Base-by-base conservation (phyloP, 2,797 vertebrate species). In the Amblyopsis hoosieri region DNA sequence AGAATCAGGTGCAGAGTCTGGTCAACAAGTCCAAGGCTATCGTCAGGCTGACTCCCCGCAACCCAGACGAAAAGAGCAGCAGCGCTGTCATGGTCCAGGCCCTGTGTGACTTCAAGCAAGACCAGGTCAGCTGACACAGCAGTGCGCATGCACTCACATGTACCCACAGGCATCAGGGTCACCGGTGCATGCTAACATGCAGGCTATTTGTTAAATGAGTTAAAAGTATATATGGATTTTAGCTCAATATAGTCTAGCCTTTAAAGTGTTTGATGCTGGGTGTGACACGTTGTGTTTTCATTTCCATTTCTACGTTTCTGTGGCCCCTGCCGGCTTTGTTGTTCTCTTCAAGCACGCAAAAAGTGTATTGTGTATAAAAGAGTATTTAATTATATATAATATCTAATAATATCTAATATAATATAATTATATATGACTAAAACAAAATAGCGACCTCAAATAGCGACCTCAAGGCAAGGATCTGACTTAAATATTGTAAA, bases 21-120 rank as follows among this genome's bases (percentile, higher is more conserved):
- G 94, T 97, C 60, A 97, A 80, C 82, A 98, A 98, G 75, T 96
- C 97, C 2, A 97, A 93, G 90, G 90, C 82, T 78, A 97, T 99
- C 1, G 93, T 99, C 57, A 92, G 95, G 69, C 91, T 99, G 81
- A 98, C 94, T 55, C 96, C 96, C 11, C 94, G 97, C 47, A 96
- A 97, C 87, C 94, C 97, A 0, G 96, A 97, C 69, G 94, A 96
- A 62, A 93, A 89, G 65, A 92, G 85, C 82, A 94, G 49, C 72
- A 89, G 90, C 45, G 87, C 90, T 0, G 87, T 98, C 61, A 94
- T 98, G 0, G 94, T 98, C 46, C 85, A 94, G 84, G 97, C 97
- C 4, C 84, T 99, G 11, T 99, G 97, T 76, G 96, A 99, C 90
- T 99, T 97, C 84, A 99, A 98, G 75, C 97, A 99, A 71, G 96